Conservation (phyloP, 2,888 invertebrate genomes). For the Sesia bembeciformis region DNA sequence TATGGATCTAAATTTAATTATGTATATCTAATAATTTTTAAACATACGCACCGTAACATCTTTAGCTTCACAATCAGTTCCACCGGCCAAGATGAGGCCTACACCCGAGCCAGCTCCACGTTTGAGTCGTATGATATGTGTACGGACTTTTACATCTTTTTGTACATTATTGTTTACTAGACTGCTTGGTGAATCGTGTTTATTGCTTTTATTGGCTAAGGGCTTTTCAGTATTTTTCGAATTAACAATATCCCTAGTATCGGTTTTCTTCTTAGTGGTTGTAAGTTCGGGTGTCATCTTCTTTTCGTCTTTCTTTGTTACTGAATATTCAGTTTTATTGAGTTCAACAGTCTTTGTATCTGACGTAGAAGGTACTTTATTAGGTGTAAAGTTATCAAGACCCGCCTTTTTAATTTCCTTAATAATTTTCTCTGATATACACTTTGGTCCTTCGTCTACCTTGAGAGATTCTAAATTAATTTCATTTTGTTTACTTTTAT, state of each 20-base stretch:
- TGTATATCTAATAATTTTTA: no score
- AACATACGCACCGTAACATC: constrained; percentile 82
- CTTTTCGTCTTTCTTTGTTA: constrained; percentile 21
- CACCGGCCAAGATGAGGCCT: constrained; percentile 91
- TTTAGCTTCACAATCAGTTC: constrained; percentile 92
- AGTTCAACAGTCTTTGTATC: neutral
- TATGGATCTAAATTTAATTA: no score
- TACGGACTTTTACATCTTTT: constrained; percentile 28
- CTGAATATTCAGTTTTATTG: constrained; percentile 17
- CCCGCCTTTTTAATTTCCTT: constrained; percentile 52
- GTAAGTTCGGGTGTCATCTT: constrained; percentile 16
- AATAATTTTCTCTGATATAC: constrained; percentile 46
- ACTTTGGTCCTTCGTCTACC: constrained; percentile 42
- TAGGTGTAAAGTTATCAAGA: constrained; percentile 19
- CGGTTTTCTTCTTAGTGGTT: constrained; percentile 16
- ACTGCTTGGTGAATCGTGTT: constrained; percentile 16
- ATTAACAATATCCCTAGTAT: neutral
- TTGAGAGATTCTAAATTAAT: constrained; percentile 35
- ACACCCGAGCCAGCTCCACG: constrained; percentile 77
- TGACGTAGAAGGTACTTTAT: neutral
- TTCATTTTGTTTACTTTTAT: constrained; percentile 52
- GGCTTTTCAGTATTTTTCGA: constrained; percentile 6
- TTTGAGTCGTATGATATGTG: constrained; percentile 44
- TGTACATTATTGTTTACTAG: constrained; percentile 22
- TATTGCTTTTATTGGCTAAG: constrained; percentile 13